These are phyloP conservation scores for Tachuris rubrigastra DNA, from an alignment of 2,113 vertebrate genomes.

Conservation along the genomic window DNA sequence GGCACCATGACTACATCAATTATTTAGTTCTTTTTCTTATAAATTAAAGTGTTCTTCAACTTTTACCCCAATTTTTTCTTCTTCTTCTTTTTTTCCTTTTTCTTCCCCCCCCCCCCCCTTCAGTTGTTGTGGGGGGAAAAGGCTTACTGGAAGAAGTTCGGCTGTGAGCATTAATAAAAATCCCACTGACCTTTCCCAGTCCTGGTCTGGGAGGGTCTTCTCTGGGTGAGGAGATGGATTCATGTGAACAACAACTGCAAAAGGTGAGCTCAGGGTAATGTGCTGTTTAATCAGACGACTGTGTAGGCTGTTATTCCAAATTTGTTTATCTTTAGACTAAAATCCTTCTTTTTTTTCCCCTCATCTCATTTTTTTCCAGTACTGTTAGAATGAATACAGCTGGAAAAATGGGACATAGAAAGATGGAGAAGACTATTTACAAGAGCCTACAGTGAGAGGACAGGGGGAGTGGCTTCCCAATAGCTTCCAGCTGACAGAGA, in stretches of 20 bases:
- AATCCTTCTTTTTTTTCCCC: not conserved
- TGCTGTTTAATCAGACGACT: not conserved
- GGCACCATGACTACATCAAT: conserved; percentile 84
- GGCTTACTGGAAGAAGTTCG: conserved; percentile 49
- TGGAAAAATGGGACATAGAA: not conserved
- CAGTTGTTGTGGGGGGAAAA: not conserved
- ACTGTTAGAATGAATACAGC: not conserved
- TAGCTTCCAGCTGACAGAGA: not conserved
- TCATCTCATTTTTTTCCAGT: not conserved
- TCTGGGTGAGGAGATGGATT: not conserved
- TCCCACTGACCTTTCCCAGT: not conserved
- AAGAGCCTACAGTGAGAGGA: not conserved
- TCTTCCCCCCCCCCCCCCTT: not conserved
- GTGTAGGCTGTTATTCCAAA: not conserved
- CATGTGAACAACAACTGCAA: not conserved
- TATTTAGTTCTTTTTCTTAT: conserved; percentile 84
- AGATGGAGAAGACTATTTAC: not conserved
- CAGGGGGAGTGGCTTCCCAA: not conserved
- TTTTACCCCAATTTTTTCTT: conserved; percentile 59
- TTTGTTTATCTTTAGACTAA: not conserved
- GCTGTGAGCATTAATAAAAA: conserved; percentile 45
- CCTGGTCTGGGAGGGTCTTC: conserved; percentile 3
- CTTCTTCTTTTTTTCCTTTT: not conserved
- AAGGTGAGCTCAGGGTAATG: not conserved
- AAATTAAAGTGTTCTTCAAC: conserved; percentile 84